phyloP scores from a whole-genome alignment of 1,140 invertebrate genomes.

The Cephus cinctus region DNA sequence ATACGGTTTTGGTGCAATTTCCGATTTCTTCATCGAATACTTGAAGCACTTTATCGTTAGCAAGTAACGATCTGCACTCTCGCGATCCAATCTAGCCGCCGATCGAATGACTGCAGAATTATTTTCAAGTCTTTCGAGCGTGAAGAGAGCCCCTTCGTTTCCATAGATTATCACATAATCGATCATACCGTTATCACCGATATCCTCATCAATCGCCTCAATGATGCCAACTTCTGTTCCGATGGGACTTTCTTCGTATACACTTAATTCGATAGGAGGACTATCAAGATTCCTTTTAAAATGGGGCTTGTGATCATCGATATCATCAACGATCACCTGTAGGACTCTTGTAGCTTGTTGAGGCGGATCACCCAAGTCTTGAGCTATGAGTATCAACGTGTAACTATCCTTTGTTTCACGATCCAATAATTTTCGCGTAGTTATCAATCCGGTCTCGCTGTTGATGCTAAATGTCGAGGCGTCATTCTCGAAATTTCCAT shows the following conservation, averaged over 20 bases:
- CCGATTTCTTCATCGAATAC: constrained; percentile 48
- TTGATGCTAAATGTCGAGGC: constrained; percentile 66
- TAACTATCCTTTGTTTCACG: constrained; percentile 71
- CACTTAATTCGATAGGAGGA: constrained; percentile 62
- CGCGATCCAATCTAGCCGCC: constrained; percentile 66
- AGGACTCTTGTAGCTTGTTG: constrained; percentile 73
- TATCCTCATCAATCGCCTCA: constrained; percentile 72
- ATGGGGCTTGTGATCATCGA: constrained; percentile 77
- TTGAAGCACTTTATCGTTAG: constrained; percentile 74
- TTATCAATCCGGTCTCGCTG: constrained; percentile 70
- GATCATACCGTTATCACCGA: constrained; percentile 73
- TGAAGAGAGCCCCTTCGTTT: constrained; percentile 69
- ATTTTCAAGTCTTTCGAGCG: constrained; percentile 63
- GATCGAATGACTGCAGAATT: constrained; percentile 66
- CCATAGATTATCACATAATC: constrained; percentile 74
- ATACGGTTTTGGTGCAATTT: constrained; percentile 59
- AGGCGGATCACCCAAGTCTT: constrained; percentile 72
- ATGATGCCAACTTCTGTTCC: constrained; percentile 68
- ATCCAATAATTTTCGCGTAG: constrained; percentile 66
- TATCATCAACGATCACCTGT: constrained; percentile 68
- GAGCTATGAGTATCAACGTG: constrained; percentile 72
- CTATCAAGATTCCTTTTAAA: constrained; percentile 70
- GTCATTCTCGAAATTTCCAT: constrained; percentile 62
- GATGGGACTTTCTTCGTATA: constrained; percentile 66
- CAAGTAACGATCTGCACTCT: constrained; percentile 60